Evolutionary conservation across 1,140 invertebrate genomes (phyloP).

Genomic region (Drosophila quadrilineata): DNA sequence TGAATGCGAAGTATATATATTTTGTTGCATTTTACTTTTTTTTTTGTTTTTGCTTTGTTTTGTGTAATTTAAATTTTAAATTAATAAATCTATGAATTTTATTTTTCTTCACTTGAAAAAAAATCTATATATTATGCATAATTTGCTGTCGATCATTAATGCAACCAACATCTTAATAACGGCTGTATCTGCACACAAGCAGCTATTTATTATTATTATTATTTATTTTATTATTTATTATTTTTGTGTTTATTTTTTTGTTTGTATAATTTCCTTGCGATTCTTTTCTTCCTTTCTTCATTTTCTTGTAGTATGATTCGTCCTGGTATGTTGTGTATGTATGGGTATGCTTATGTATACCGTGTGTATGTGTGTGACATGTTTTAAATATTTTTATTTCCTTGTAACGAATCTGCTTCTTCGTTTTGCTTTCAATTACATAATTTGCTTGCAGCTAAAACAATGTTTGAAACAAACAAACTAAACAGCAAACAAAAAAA

Average conservation of each 20-base stretch:
- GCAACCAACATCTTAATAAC: constrained; percentile 44
- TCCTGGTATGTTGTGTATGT: constrained; percentile 42
- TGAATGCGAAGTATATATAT: too few species aligned
- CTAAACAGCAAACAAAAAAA: constrained; percentile 56
- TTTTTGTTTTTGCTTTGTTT: too few species aligned
- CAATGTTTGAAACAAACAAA: constrained; percentile 67
- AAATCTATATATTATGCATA: constrained; percentile 62
- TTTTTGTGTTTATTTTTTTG: constrained; percentile 9
- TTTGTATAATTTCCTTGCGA: constrained; percentile 34
- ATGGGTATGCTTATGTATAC: constrained; percentile 28
- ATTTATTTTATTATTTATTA: too few species aligned
- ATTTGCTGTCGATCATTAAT: constrained; percentile 55
- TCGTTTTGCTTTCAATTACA: constrained; percentile 48
- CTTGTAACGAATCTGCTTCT: constrained; percentile 56
- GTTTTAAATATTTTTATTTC: constrained; percentile 59
- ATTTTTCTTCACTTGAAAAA: constrained; percentile 74
- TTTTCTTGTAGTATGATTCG: constrained; percentile 33
- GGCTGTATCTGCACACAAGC: constrained; percentile 41
- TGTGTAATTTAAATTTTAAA: constrained; percentile 76
- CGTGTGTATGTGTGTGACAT: constrained; percentile 43
- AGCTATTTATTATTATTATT: constrained; percentile 39
- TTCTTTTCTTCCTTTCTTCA: constrained; percentile 19
- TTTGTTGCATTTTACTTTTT: too few species aligned
- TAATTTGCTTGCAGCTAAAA: constrained; percentile 79
- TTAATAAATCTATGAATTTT: constrained; percentile 77